Evolutionary conservation across 2,113 vertebrate species (phyloP).

Genomic region (Hylia prasina): DNA sequence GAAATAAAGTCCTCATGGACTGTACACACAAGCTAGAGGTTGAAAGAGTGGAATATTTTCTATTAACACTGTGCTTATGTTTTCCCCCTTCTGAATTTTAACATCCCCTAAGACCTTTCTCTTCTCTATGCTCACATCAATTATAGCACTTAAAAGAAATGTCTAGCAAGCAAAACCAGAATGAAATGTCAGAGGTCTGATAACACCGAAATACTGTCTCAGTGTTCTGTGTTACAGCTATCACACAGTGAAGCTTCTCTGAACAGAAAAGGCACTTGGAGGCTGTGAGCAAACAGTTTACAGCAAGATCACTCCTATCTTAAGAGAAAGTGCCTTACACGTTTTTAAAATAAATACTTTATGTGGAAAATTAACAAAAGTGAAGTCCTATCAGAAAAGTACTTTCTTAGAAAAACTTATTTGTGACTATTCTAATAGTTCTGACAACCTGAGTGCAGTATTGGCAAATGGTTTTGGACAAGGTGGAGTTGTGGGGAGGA

Average conservation of each 20-base stretch:
- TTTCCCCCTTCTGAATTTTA: slow-evolving; percentile 15
- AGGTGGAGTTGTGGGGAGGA: accelerated
- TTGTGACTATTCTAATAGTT: neutral
- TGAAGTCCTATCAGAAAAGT: neutral
- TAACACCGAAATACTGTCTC: neutral
- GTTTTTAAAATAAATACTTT: neutral
- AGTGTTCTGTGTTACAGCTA: neutral
- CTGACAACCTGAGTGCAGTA: neutral
- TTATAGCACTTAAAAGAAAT: neutral
- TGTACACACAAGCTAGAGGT: neutral
- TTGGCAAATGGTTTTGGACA: neutral
- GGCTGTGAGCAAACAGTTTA: neutral
- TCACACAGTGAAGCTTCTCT: neutral
- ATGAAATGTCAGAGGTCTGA: neutral
- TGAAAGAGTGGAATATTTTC: neutral
- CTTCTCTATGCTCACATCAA: neutral
- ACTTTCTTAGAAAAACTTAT: neutral
- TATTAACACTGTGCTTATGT: neutral
- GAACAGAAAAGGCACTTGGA: neutral
- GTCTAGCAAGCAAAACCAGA: neutral
- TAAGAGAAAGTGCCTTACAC: neutral
- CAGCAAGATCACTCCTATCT: neutral
- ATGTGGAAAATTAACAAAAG: neutral
- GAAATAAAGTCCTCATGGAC: neutral
- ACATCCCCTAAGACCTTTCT: neutral